Base-by-base conservation (phyloP, 2,888 invertebrate species). In the Chymomyza caudatula region DNA sequence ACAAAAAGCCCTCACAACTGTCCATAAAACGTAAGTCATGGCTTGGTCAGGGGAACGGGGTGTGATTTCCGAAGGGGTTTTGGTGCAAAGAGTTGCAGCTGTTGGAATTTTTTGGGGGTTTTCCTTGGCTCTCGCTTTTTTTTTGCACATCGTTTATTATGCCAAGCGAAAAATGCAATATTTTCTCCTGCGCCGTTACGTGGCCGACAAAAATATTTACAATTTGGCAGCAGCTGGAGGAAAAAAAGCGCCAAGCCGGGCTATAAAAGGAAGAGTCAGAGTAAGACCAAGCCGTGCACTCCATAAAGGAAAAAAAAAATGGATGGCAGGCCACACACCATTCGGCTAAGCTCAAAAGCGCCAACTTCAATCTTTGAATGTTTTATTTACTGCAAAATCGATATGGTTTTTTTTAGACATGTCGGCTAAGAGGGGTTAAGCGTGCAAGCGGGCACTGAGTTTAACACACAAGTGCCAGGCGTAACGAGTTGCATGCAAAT, bases 71-170 rank as follows among this genome's bases (percentile, higher is more conserved):
- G 29, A 49, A 53, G 44, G 23, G 20, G 49, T 42, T 63, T 78
- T 55, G 62, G 57, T 52, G 22, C 55, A 53, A 63, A 73, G 71
- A 53, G 68, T 68, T 76, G 66, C 77, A 74, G 77, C 67, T 79
- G 69, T 71, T 74, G 67, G 68, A 66, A 73, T 69, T 67, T 69
- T 58, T 49, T 63, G 3, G 15, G 63, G 55, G 72, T 72, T 62
- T 73, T 70, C 60, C 57, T 86, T 77, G 88, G 87, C 11, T 37
- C 2, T 37, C 0, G 11, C 11, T 11, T 37, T 2, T 78, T 87
- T 86, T 84, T 74, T 80, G 82, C 89, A 89, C 89, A 86, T 86
- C 88, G 88, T 89, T 89, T 88, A 87, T 88, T 89, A 89, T 88
- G 85, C 79, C 77, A 84, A 78, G 78, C 82, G 85, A 81, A 82